Conservation (phyloP, 2,888 invertebrate species). For the Brachylomia viminalis region DNA sequence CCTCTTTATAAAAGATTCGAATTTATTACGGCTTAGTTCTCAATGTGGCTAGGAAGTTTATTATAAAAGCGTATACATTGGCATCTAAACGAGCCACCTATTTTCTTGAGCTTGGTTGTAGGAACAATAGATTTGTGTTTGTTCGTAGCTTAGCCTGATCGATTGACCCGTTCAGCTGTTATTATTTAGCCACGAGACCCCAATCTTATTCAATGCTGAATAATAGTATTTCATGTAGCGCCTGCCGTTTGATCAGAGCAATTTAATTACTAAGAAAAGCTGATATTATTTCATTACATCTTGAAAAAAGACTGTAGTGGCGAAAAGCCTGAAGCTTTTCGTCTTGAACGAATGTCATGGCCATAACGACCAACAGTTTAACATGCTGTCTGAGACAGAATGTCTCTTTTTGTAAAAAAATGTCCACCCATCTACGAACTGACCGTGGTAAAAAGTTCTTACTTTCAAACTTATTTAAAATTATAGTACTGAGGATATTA, state of each 20-base stretch:
- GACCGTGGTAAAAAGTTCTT: no score
- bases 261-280: background rate
- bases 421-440: background rate
- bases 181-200: no score
- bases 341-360: accelerated
- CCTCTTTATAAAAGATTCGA: no score
- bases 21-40: no score
- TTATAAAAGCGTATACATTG: no score
- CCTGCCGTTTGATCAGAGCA: slow-evolving; percentile 25
- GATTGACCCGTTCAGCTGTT: no score
- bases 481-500: background rate
- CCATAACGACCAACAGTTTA: background rate
- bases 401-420: background rate
- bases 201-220: background rate
- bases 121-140: no score
- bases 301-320: background rate
- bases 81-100: no score
- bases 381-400: background rate
- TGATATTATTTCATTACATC: background rate
- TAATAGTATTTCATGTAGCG: background rate
- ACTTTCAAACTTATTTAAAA: background rate
- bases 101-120: no score
- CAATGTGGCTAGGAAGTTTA: no score
- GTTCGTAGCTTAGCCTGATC: no score
- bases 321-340: background rate